Evolutionary conservation across 2,797 vertebrate genomes (phyloP), one percentile per base, ranked within the genome.

Genomic region (Aerospiza tachiro): DNA sequence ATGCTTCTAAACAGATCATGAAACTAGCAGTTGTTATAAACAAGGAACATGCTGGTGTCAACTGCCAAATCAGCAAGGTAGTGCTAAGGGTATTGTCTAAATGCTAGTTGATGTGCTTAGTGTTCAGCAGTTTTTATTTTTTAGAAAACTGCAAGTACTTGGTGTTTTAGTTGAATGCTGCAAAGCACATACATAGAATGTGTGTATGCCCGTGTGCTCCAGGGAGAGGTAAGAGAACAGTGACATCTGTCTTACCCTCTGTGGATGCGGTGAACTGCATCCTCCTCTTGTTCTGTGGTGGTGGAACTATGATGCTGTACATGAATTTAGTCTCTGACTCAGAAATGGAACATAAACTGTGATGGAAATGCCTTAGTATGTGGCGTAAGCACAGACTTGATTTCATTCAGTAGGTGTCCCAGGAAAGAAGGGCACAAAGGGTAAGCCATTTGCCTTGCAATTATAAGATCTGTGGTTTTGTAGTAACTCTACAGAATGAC

Each of bases 161-260:
- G 15, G 13, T 61, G 11, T 71, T 81, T 45, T 21, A 42, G 19
- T 40, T 77, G 47, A 38, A n/a, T 0, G 0, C 29, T 62, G 56
- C 36, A 35, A 58, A 53, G 20, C 17, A 8, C 8, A 8, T 26
- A 7, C 5, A 3, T 29, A 7, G 5, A 72, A 47, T 45, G 13
- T 35, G 8, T 52, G 2, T 33, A 15, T 80, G 42, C 9, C 21
- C 49, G 3, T 0, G 1, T 63, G 35, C 33, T 84, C 8, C 5
- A 23, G 61, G 18, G 40, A 55, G 28, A 70, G 17, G 14, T 61
- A 23, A 58, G 50, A 40, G 28, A 73, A 18, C 25, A 15, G 21
- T 53, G 31, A n/a, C 7, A 6, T 31, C 47, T 22, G 3, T 58
- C 23, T 82, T 78, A 19, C 5, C 18, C 10, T 77, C 59, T 91